Percentiles rank a stretch among this genome's conserved stretches.
Conservation (phyloP, 2,888 invertebrate species). For the Caenorhabditis doughertyi region DNA sequence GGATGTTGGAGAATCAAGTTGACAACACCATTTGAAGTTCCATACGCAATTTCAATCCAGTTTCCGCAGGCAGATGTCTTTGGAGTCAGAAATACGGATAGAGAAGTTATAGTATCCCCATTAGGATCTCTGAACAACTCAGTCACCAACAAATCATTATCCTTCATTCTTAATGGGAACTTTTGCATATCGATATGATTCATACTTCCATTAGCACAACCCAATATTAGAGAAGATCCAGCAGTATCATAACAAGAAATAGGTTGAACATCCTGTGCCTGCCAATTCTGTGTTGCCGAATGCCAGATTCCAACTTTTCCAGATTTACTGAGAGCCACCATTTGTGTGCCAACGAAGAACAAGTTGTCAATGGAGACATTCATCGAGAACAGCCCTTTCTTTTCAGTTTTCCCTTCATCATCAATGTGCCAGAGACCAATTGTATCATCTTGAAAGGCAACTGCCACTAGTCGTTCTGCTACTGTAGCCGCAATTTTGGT, state of each 20-base stretch:
- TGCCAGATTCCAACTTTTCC: slow-evolving; percentile 99
- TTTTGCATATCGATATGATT: slow-evolving; percentile 94
- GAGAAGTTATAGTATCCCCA: slow-evolving; percentile 96
- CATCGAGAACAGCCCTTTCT: slow-evolving; percentile 73
- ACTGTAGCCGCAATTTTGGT: slow-evolving; percentile 83
- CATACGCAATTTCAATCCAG: slow-evolving; percentile 99
- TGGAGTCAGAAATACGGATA: slow-evolving; percentile 98
- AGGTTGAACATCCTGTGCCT: slow-evolving; percentile 91
- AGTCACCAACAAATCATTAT: slow-evolving; percentile 97
- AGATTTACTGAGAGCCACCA: slow-evolving; percentile 94
- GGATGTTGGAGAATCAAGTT: slow-evolving; percentile 98
- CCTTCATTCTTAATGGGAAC: slow-evolving; percentile 93
- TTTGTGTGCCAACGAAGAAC: slow-evolving; percentile 96
- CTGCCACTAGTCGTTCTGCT: slow-evolving; percentile 78
- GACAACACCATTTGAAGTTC: slow-evolving; percentile 93
- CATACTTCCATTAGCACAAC: slow-evolving; percentile 91
- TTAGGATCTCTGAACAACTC: slow-evolving; percentile 94
- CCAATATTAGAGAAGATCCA: slow-evolving; percentile 92
- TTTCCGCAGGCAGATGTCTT: slow-evolving; percentile 98
- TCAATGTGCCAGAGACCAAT: slow-evolving; percentile 84
- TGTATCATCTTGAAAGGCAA: slow-evolving; percentile 75
- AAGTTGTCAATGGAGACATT: slow-evolving; percentile 93
- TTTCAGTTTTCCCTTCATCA: slow-evolving; percentile 86
- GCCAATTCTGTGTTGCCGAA: slow-evolving; percentile 99
- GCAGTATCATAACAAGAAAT: slow-evolving; percentile 97